Evolutionary conservation across 2,888 invertebrate species (phyloP).

Genomic region (Bellardia pandia): DNA sequence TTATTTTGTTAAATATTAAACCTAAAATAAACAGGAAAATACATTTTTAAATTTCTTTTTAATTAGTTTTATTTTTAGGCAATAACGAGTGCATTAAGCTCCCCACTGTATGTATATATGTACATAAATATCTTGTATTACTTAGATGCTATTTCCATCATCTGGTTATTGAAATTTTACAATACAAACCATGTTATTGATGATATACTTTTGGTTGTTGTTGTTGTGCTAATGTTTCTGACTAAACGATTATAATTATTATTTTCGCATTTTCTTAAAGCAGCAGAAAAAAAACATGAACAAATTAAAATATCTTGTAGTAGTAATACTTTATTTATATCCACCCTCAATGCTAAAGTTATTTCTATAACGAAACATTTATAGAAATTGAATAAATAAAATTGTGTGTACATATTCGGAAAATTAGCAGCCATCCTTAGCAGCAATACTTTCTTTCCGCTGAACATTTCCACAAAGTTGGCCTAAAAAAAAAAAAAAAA

Average conservation of each 20-base stretch:
- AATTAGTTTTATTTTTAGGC: too few relatives aligned
- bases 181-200: conserved; percentile 39
- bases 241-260: neutral
- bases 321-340: conserved; percentile 71
- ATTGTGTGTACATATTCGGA: conserved; percentile 38
- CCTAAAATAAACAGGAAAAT: too few relatives aligned
- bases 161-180: conserved; percentile 53
- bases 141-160: conserved; percentile 19
- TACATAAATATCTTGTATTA: too few relatives aligned
- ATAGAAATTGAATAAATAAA: conserved; percentile 53
- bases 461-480: conserved; percentile 27
- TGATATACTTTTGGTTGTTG: neutral
- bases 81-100: too few relatives aligned
- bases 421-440: conserved; percentile 61
- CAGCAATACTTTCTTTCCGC: conserved; percentile 1
- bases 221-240: neutral
- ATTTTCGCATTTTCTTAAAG: conserved; percentile 46
- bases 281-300: neutral
- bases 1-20: too few relatives aligned
- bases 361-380: conserved; percentile 56
- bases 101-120: too few relatives aligned
- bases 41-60: too few relatives aligned
- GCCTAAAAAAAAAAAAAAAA: neutral
- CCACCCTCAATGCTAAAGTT: conserved; percentile 72
- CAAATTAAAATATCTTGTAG: conserved; percentile 29